A percentile compares a stretch with the other conserved stretches of the same genome.
Evolutionary conservation across 2,888 invertebrate species (phyloP).

Genomic region (Tuberolachnus salignus): DNA sequence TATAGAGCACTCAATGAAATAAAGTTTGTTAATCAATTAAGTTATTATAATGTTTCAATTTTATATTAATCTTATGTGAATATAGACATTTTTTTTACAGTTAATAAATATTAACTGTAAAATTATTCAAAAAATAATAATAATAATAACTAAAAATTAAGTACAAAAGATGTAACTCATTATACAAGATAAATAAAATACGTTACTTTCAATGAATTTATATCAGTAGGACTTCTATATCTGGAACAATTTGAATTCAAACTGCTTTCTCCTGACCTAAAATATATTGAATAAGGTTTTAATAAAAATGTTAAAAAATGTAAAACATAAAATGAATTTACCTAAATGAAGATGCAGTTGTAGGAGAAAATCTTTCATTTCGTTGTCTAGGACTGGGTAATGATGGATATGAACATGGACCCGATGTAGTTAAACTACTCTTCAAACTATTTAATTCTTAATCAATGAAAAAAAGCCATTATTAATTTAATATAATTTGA

Average conservation of each 20-base stretch:
- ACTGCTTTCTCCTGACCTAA: constrained; percentile 61
- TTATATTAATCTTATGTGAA: too few relatives aligned
- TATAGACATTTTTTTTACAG: too few relatives aligned
- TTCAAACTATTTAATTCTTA: constrained; percentile 62
- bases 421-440: constrained; percentile 64
- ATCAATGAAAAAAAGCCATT: constrained; percentile 53
- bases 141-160: background rate
- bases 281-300: constrained; percentile 40
- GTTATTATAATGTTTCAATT: too few relatives aligned
- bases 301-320: background rate
- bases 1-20: too few relatives aligned
- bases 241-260: constrained; percentile 65
- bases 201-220: constrained; percentile 61
- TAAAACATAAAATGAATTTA: constrained; percentile 56
- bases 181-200: background rate
- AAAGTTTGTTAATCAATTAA: too few relatives aligned
- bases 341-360: constrained; percentile 60
- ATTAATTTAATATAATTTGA: too few relatives aligned
- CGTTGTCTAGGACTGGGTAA: constrained; percentile 62
- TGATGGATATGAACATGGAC: constrained; percentile 65
- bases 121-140: too few relatives aligned
- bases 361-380: constrained; percentile 56
- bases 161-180: background rate
- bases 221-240: constrained; percentile 65
- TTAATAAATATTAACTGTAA: too few relatives aligned